A percentile compares a stretch with the other conserved stretches of the same genome.
Conservation (phyloP, 2,113 vertebrate genomes). For the Brienomyrus longianalis region DNA sequence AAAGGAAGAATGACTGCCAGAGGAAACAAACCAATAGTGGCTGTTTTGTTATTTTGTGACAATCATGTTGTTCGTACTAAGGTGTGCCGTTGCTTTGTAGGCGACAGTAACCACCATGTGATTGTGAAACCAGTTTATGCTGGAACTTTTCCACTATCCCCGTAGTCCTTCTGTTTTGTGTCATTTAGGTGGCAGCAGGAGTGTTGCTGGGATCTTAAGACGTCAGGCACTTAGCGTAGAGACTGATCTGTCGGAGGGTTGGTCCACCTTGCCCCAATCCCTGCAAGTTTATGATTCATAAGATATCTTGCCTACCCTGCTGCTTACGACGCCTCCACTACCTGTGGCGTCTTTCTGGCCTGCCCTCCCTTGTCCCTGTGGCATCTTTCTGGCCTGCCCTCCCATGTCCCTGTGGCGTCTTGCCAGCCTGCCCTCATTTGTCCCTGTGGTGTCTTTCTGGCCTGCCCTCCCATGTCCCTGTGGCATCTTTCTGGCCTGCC, state of each 20-base stretch:
- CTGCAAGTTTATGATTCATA: not conserved
- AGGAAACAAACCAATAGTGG: not conserved
- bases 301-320: not conserved
- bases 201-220: not conserved
- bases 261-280: not conserved
- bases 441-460: not conserved
- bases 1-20: not conserved
- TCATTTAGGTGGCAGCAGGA: not conserved
- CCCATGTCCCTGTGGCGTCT: not conserved
- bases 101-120: not conserved
- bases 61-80: not conserved
- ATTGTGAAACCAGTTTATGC: not conserved
- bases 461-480: too few species aligned
- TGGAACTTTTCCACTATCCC: not conserved
- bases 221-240: not conserved
- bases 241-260: not conserved
- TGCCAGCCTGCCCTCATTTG: too few species aligned
- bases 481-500: not conserved
- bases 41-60: not conserved
- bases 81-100: not conserved
- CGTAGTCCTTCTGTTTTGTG: not conserved
- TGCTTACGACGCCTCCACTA: too few species aligned
- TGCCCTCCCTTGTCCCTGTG: too few species aligned
- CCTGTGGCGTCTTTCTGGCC: too few species aligned
- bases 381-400: not conserved